Base-by-base conservation (phyloP, 2,888 invertebrate species). In the Rotaria macrura region DNA sequence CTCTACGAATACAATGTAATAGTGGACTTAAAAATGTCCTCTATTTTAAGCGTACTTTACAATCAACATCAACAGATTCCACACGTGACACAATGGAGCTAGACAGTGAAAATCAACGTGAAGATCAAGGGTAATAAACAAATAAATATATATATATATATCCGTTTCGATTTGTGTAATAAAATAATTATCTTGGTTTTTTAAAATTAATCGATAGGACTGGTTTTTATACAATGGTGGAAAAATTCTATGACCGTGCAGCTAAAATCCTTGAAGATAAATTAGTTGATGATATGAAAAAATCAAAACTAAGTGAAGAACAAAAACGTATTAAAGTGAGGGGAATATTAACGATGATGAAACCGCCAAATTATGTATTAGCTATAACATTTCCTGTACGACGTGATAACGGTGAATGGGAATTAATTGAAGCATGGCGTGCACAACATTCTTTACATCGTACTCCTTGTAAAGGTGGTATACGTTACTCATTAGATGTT, bases 391-490 rank as follows among this genome's bases (percentile, higher is more conserved):
- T 99, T 91, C 99, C 99, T 1, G 93, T 99, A 88, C 94, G 95
- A 90, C 94, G 97, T 89, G 99, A 99, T 91, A 96, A 95, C 89
- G 99, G 99, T 79, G 95, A 95, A 90, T 97, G 96, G 91, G 97
- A 99, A 92, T 89, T 98, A 93, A 96, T 99, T 89, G 95, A 94
- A 88, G 99, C 97, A 25, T 99, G 96, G 93, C 93, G 99, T 89
- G 97, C 98, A 83, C 99, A 99, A 91, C 99, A 99, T 92, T 94
- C 94, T 88, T 95, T 96, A 87, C 99, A 99, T 92, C 94, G 97
- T 91, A 94, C 95, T 87, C 99, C 99, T 86, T 96, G 96, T 90
- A 99, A 99, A 94, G 98, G 98, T 94, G 97, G 97, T 96, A 97
- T 99, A 90, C 94, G 98, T 91, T 99, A 94, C 93, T 95, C 96